Evolutionary conservation across 2,797 vertebrate species (phyloP).

Genomic region (Hippoglossus hippoglossus): DNA sequence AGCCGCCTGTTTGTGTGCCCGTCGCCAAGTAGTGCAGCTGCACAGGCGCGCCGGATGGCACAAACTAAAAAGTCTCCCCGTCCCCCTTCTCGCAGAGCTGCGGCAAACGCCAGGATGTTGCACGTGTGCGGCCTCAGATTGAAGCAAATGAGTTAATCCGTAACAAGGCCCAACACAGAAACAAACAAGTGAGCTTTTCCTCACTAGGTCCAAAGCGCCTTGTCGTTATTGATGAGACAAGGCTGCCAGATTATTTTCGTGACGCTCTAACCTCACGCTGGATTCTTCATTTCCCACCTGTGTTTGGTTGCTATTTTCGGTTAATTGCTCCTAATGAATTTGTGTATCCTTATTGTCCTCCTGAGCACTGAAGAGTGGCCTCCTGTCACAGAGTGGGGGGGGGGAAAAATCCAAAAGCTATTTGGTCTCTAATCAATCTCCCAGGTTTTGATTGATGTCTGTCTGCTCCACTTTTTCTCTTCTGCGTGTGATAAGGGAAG

Average conservation of each 20-base stretch:
- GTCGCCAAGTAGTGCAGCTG: slow-evolving; percentile 83
- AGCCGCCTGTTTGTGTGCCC: slow-evolving; percentile 80
- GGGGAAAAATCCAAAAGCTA: slow-evolving; percentile 13
- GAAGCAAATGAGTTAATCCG: slow-evolving; percentile 65
- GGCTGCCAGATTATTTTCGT: slow-evolving; percentile 46
- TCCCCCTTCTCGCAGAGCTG: slow-evolving; percentile 37
- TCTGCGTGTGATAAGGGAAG: slow-evolving; percentile 38
- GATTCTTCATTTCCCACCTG: slow-evolving; percentile 40
- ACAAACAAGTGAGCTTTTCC: slow-evolving; percentile 53
- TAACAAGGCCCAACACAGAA: slow-evolving; percentile 55
- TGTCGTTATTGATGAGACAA: slow-evolving; percentile 53
- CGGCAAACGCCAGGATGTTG: slow-evolving; percentile 46
- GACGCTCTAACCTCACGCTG: slow-evolving; percentile 38
- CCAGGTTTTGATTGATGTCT: slow-evolving; percentile 76
- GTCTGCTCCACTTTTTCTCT: slow-evolving; percentile 48
- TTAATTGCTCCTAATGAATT: slow-evolving; percentile 83
- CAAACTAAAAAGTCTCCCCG: slow-evolving; percentile 60
- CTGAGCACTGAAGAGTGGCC: slow-evolving; percentile 66
- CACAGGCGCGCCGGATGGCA: slow-evolving; percentile 69
- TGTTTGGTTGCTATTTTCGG: slow-evolving; percentile 69
- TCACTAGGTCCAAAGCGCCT: slow-evolving; percentile 49
- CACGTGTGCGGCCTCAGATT: slow-evolving; percentile 54
- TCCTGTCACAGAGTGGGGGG: slow-evolving; percentile 32
- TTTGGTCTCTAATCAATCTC: slow-evolving; percentile 72
- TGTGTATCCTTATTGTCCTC: slow-evolving; percentile 81